Base-by-base conservation (phyloP, 1,140 invertebrate genomes). In the Bombus consobrinus region DNA sequence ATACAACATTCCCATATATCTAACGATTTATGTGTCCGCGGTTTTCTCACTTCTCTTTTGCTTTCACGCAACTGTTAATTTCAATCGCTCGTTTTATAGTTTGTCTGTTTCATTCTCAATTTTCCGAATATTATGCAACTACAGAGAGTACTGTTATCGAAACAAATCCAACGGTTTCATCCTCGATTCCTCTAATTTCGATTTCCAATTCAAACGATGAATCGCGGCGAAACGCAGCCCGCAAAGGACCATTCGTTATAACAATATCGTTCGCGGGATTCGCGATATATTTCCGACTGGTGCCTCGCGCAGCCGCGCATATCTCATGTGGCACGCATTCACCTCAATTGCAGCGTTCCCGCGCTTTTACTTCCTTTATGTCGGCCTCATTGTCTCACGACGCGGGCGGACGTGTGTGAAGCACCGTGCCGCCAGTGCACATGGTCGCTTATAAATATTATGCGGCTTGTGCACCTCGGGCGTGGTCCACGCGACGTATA, bases 401-500 rank as follows among this genome's bases (percentile, higher is more conserved):
- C n/a, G 28, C 82, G 47, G 15, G 47, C 47, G 47, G 47, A 53
- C 47, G 69, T 25, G 41, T 66, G 43, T 13, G n/a, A 39, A 39
- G n/a, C 12, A 32, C 32, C 22, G 32, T 41, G 39, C 39, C 6
- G 68, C 6, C 47, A 41, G 64, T 76, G 39, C 77, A 79, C 85
- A 87, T 83, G 75, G 78, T 84, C 88, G 87, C 92, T 92, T 92
- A 92, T 93, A 93, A 93, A 93, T 91, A 92, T 90, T 75, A 87
- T 66, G 73, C 77, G 39, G 69, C 28, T 62, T 22, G 43, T 83
- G 76, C 76, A 68, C 85, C 88, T 86, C 89, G 88, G 90, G 92
- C 90, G 92, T 93, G 93, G 93, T 88, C 87, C 88, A 80, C 78
- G 78, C 72, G 83, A 81, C 41, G 53, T 83, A 93, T 93, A 90